Conservation (phyloP, 2,113 vertebrate genomes). For the Tichodroma muraria region DNA sequence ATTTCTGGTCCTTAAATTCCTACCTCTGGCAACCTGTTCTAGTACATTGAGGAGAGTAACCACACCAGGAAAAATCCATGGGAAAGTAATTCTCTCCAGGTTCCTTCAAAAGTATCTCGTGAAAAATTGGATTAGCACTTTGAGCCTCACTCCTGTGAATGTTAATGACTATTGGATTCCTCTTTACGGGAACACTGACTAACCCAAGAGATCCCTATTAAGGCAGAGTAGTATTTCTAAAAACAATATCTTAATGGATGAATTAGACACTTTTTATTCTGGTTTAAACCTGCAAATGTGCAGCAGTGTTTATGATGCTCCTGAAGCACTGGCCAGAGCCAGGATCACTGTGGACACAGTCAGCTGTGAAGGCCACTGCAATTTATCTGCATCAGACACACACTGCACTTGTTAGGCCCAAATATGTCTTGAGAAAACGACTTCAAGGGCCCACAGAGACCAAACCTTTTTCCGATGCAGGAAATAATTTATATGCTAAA, state of each 20-base stretch:
- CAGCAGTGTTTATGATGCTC: not conserved
- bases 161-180: not conserved
- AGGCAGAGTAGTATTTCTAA: not conserved
- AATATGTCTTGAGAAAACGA: not conserved
- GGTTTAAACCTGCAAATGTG: not conserved
- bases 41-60: not conserved
- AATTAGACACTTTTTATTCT: not conserved
- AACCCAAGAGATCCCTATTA: not conserved
- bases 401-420: not conserved
- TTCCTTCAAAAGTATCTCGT: not conserved
- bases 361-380: not conserved
- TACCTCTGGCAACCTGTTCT: not conserved
- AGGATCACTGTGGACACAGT: not conserved
- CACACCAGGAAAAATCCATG: not conserved
- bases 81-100: not conserved
- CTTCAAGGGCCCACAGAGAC: not conserved
- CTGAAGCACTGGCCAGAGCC: not conserved
- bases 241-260: not conserved
- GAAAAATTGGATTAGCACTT: not conserved
- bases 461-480: not conserved
- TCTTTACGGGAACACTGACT: not conserved
- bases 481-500: not conserved
- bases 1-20: not conserved
- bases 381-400: not conserved
- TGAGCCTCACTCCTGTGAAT: not conserved